Percentiles rank a stretch among this genome's conserved stretches.
Evolutionary conservation across 2,888 invertebrate genomes (phyloP).

Genomic region (Metellina segmentata): DNA sequence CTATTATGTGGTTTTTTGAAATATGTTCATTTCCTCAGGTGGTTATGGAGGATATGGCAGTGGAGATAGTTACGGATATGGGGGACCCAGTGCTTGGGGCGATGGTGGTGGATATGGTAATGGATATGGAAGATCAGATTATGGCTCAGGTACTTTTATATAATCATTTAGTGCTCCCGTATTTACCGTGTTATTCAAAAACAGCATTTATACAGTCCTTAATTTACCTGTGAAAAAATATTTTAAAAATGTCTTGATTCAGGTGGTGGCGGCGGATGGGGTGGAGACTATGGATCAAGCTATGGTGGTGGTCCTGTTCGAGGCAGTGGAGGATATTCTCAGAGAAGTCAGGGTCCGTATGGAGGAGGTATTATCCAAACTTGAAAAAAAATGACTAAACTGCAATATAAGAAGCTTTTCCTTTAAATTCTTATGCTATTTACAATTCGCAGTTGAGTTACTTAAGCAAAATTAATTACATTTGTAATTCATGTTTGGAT

Average conservation of each 20-base stretch:
- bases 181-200: not conserved
- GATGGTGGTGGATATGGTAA: slow-evolving; percentile 76
- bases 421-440: too few relatives aligned
- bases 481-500: too few relatives aligned
- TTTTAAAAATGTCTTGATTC: not conserved
- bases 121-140: slow-evolving; percentile 46
- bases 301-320: slow-evolving; percentile 90
- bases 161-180: not conserved
- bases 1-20: not conserved
- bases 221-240: not conserved
- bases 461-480: too few relatives aligned
- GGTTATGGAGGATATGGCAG: slow-evolving; percentile 76
- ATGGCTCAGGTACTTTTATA: slow-evolving; percentile 37
- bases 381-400: not conserved
- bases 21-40: slow-evolving; percentile 23
- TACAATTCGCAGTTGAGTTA: too few relatives aligned
- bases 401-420: not conserved
- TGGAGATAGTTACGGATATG: slow-evolving; percentile 72
- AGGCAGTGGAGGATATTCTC: slow-evolving; percentile 83
- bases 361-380: slow-evolving; percentile 82
- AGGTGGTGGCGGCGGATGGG: slow-evolving; percentile 78
- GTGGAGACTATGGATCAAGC: slow-evolving; percentile 88
- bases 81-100: slow-evolving; percentile 66
- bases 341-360: slow-evolving; percentile 87
- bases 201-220: not conserved